phyloP scores from a whole-genome alignment of 2,888 invertebrate species.

The Prenolepis imparis region DNA sequence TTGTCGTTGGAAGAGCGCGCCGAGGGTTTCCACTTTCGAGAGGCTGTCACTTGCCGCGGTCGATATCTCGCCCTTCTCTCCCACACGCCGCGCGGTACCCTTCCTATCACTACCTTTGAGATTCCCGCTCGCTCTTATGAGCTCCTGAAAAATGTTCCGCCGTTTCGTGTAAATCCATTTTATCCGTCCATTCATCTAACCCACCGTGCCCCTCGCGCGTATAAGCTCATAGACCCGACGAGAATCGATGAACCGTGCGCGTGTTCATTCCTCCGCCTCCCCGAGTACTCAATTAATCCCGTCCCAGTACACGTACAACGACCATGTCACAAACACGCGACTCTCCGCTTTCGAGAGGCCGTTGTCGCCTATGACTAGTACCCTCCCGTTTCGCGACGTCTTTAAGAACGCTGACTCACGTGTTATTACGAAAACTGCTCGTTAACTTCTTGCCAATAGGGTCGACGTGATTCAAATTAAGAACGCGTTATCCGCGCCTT shows the following conservation, averaged over 20 bases:
- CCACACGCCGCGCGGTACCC: conserved; percentile 9
- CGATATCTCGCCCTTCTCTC: conserved; percentile 51
- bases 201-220: conserved; percentile 48
- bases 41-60: conserved; percentile 74
- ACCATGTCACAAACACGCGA: conserved; percentile 70
- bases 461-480: conserved; percentile 57
- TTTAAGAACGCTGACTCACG: conserved; percentile 57
- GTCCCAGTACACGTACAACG: conserved; percentile 60
- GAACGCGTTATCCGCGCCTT: conserved; percentile 53
- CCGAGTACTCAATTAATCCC: conserved; percentile 72
- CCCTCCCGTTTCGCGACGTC: conserved; percentile 34
- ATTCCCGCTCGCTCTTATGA: conserved; percentile 69
- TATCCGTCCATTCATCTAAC: conserved; percentile 69
- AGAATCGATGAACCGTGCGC: conserved; percentile 69
- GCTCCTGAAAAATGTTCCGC: conserved; percentile 70
- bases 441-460: conserved; percentile 57
- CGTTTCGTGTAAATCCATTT: conserved; percentile 71
- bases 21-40: conserved; percentile 66
- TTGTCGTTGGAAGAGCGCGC: conserved; percentile 68
- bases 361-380: conserved; percentile 47
- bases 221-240: conserved; percentile 53
- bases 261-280: conserved; percentile 50
- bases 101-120: conserved; percentile 54
- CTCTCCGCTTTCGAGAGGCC: conserved; percentile 49
- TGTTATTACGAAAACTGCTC: conserved; percentile 56